A percentile compares a stretch with the other conserved stretches of the same genome.
Conservation (phyloP, 2,797 vertebrate genomes). For the Sebastes miniatus region DNA sequence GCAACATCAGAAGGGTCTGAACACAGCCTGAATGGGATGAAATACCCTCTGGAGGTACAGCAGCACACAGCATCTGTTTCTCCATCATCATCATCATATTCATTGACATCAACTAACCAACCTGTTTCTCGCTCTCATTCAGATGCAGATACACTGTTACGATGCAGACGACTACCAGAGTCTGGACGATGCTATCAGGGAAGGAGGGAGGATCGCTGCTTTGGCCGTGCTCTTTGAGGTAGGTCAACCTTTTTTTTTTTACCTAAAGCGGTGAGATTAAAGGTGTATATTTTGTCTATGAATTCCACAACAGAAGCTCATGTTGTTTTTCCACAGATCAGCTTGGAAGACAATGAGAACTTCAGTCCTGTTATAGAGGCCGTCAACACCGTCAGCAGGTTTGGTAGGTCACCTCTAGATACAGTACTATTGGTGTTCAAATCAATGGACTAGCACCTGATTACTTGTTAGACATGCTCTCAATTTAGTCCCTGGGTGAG, state of each 20-base stretch:
- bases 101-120: neutral
- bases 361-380: constrained; percentile 87
- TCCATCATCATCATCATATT: neutral
- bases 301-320: neutral
- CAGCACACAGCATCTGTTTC: neutral
- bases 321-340: constrained; percentile 80
- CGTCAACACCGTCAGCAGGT: constrained; percentile 90
- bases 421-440: neutral
- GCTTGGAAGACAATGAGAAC: constrained; percentile 87
- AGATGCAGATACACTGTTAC: constrained; percentile 98
- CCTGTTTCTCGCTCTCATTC: constrained; percentile 1
- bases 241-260: neutral
- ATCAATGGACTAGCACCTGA: too few relatives aligned
- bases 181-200: constrained; percentile 87
- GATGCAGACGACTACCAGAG: constrained; percentile 85
- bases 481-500: too few relatives aligned
- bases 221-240: constrained; percentile 95
- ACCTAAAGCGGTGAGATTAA: too few relatives aligned
- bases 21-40: constrained; percentile 93
- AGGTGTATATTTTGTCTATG: neutral
- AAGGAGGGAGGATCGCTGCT: constrained; percentile 88
- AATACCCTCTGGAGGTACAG: constrained; percentile 94
- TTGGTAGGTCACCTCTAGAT: constrained; percentile 82
- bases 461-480: too few relatives aligned
- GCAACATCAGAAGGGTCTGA: constrained; percentile 92